Evolutionary conservation across 2,113 vertebrate species (phyloP), one percentile per base, ranked within the genome.

Genomic region (Alexandromys fortis): DNA sequence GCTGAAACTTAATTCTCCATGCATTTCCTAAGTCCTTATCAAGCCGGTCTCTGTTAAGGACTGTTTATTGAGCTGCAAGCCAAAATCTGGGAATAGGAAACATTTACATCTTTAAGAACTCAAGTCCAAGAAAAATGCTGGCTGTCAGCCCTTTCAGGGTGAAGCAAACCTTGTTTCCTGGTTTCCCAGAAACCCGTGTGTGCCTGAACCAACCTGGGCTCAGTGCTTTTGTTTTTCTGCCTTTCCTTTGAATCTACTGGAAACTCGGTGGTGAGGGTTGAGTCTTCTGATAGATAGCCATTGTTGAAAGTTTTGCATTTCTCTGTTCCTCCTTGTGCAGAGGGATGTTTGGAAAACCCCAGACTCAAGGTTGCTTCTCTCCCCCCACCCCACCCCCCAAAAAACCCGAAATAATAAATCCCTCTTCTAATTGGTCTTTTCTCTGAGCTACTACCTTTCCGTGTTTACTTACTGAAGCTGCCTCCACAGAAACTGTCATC

Each of bases 21-120:
- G 5, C n/a, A 68, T 95, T 95, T 93, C 38, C 77, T 70, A 90
- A 94, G 58, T 91, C 72, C 68, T 97, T 96, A 93, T 97, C 94
- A 81, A 85, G 24, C 16, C 52, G 35, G 47, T 14, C 82, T 42
- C 81, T 24, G 94, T 92, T 95, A 96, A 96, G 79, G 89, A 82
- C 35, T 1, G 1, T 38, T 78, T 86, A 16, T 73, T 96, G 89
- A 89, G 55, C 92, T 49, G 12, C 42, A 70, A 95, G 61, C 81
- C 97, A 92, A 42, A 49, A 38, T 21, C 73, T 86, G 77, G 95
- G 82, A 86, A 47, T 86, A 85, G 96, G 89, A 96, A 97, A 92
- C 58, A 89, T 72, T 90, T 63, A 89, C 86, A 89, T 89, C 86
- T 91, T 89, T 89, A 94, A 95, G 95, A 95, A 83, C 42, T 89